A percentile compares a stretch with the other conserved stretches of the same genome.
Evolutionary conservation across 2,797 vertebrate genomes (phyloP).

Genomic region (Austrolebias charrua): DNA sequence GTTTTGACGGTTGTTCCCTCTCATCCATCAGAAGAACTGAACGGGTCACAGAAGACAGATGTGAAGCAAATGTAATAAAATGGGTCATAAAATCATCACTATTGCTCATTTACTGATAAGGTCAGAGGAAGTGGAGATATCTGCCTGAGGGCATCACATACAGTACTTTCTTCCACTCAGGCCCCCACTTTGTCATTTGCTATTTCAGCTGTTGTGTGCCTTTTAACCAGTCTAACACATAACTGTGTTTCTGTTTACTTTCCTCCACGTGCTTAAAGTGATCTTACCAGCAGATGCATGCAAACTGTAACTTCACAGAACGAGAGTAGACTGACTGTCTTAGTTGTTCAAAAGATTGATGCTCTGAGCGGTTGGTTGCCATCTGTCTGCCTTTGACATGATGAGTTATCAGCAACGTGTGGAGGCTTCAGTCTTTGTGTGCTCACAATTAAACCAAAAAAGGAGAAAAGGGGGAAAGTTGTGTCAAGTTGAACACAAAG

Average conservation of each 20-base stretch:
- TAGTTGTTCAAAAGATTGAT: background rate
- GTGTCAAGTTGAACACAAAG: slow-evolving; percentile 36
- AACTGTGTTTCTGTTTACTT: background rate
- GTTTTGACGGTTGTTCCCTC: background rate
- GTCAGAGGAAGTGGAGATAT: slow-evolving; percentile 13
- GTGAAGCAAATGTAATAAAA: slow-evolving; percentile 2
- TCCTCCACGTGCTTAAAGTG: background rate
- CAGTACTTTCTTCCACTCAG: background rate
- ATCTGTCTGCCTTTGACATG: slow-evolving; percentile 27
- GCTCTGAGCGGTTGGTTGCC: background rate
- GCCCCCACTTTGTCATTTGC: background rate
- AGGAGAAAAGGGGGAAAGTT: slow-evolving; percentile 26
- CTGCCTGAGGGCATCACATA: slow-evolving; percentile 28
- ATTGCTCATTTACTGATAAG: slow-evolving; percentile 4
- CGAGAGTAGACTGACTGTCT: background rate
- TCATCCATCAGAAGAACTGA: background rate
- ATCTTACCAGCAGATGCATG: background rate
- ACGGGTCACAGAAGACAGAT: slow-evolving; percentile 1
- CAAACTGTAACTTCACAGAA: background rate
- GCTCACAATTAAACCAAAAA: slow-evolving; percentile 7
- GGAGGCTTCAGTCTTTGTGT: slow-evolving; percentile 29
- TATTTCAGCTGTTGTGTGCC: background rate
- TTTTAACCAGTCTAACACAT: background rate
- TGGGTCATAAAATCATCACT: slow-evolving; percentile 1
- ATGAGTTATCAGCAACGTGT: slow-evolving; percentile 32